Base-by-base conservation (phyloP, 1,140 invertebrate genomes). In the Limonius californicus region DNA sequence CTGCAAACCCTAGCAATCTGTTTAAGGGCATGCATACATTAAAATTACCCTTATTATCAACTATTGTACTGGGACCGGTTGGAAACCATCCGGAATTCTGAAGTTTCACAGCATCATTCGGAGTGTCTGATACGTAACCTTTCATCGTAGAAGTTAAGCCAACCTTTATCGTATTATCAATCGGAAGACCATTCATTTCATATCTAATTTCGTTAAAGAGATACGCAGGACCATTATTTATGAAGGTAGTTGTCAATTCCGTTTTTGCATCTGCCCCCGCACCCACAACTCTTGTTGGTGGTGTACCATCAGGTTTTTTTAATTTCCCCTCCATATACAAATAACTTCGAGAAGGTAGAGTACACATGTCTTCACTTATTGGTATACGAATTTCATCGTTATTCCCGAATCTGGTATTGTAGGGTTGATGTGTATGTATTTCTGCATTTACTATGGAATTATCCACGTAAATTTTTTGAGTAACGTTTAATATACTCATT, bases 131-230 rank as follows among this genome's bases (percentile, higher is more conserved):
- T n/a, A n/a, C n/a, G n/a, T n/a, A n/a, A n/a, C n/a, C n/a, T n/a
- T n/a, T n/a, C n/a, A n/a, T n/a, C n/a, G n/a, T n/a, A n/a, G n/a
- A n/a, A n/a, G n/a, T n/a, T n/a, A n/a, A n/a, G n/a, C n/a, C n/a
- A n/a, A n/a, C n/a, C n/a, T 70, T 68, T 64, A 66, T 69, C 30
- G 57, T 63, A 56, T 64, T 45, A 67, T 75, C 73, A 27, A 76
- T 67, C 67, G 65, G 68, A 20, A 66, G 47, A 12, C 32, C 68
- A 55, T 70, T 69, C 0, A 76, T 9, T 62, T 73, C 68, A 45
- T 73, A 75, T 1, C 67, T 50, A 7, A 71, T 64, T 62, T 72
- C 64, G 12, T 68, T 61, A 63, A 75, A 72, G 12, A 75, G 50
- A 64, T 68, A 71, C 53, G 65, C 63, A 16, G 64, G 35, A 12